phyloP scores from a whole-genome alignment of 2,797 vertebrate genomes.

The Pterois miles region DNA sequence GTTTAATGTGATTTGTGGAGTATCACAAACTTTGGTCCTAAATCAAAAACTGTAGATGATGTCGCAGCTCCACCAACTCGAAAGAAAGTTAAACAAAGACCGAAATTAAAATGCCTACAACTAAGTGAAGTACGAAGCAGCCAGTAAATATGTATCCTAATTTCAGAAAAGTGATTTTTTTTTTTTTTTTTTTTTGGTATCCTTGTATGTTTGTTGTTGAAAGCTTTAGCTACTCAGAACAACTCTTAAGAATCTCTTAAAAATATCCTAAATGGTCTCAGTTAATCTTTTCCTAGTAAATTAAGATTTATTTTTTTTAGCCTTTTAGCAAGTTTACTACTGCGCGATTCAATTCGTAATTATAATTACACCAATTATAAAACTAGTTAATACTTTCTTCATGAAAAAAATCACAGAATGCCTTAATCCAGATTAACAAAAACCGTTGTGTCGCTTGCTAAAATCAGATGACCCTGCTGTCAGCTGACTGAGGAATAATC shows the following conservation, averaged over 20 bases:
- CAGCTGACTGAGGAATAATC: conserved; percentile 79
- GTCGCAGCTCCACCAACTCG: background rate
- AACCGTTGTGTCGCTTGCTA: conserved; percentile 74
- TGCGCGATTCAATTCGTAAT: background rate
- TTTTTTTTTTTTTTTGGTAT: background rate
- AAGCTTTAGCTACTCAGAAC: background rate
- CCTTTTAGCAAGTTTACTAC: background rate
- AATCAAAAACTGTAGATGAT: background rate
- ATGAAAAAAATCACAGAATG: conserved; percentile 38
- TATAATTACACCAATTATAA: background rate
- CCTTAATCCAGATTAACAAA: conserved; percentile 75
- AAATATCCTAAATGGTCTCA: conserved; percentile 18
- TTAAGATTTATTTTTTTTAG: background rate
- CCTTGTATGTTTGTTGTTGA: background rate
- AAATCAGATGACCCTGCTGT: conserved; percentile 79
- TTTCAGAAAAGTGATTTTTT: background rate
- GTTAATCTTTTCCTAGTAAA: background rate
- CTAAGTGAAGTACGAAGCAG: background rate
- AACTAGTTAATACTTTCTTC: conserved; percentile 16
- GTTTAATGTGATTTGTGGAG: background rate
- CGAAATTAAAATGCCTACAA: background rate
- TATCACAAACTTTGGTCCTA: background rate
- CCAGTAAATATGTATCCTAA: background rate
- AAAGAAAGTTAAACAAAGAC: background rate
- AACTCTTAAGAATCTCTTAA: conserved; percentile 1